Base-by-base conservation (phyloP, 53 echinoderm and acorn worm genomes). In the Astropecten irregularis region DNA sequence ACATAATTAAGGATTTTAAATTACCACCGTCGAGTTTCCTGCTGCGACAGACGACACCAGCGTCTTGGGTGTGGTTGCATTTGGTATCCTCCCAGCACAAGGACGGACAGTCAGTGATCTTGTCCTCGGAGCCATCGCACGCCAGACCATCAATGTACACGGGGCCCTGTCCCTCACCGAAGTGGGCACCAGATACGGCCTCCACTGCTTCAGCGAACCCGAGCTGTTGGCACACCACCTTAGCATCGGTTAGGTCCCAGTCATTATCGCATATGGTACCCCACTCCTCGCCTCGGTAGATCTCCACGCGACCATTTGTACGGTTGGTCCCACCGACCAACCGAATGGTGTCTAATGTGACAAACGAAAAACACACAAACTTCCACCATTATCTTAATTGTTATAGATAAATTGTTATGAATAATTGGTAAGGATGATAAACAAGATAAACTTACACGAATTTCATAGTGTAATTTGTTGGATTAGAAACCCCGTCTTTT, bases 11-110 rank as follows among this genome's bases (percentile, higher is more conserved):
- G n/a, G n/a, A n/a, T n/a, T n/a, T n/a, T n/a, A n/a, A n/a, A n/a
- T n/a, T n/a, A n/a, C n/a, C n/a, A n/a, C n/a, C n/a, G n/a, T n/a
- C n/a, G n/a, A n/a, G n/a, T n/a, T n/a, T n/a, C n/a, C n/a, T n/a
- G n/a, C n/a, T n/a, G n/a, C n/a, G 32, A 21, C 84, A 84, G 70
- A 58, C 38, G 28, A 84, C 84, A 8, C 84, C 84, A 10, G 58
- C 84, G 51, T 69, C 69, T 42, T 84, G 55, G 16, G 55, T 71
- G 57, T 57, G 69, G 14, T 58, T 58, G 32, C 84, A 84, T 27
- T 57, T 37, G 2, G 69, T 20, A 13, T 25, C 31, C 60, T 28
- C 27, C 60, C 60, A 59, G 60, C 60, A 59, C 2, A 59, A 15
- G 28, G 60, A 59, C 6, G 60, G 60, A 28, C 60, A 59, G 28